Evolutionary conservation across 37 sponge, comb jelly and placozoan species (phyloP).

Genomic region (Chondrosia reniformis): DNA sequence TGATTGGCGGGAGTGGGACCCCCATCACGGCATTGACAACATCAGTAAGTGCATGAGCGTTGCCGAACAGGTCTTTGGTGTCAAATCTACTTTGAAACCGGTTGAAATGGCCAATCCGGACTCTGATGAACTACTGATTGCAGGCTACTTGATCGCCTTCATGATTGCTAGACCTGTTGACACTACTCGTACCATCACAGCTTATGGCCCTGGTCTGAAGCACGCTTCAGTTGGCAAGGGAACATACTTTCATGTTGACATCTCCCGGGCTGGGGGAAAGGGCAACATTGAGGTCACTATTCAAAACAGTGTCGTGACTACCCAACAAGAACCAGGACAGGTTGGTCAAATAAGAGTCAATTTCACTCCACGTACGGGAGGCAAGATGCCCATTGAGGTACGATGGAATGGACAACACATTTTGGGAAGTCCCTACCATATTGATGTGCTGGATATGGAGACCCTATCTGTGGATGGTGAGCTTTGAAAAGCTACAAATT

Average conservation of each 20-base stretch:
- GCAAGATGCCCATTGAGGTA: not conserved
- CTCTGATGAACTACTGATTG: slow-evolving; percentile 71
- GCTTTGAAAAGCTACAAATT: too few relatives aligned
- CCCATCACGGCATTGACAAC: slow-evolving; percentile 52
- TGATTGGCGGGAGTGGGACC: slow-evolving; percentile 59
- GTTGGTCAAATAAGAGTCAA: slow-evolving; percentile 14
- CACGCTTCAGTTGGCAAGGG: slow-evolving; percentile 1
- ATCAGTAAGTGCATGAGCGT: slow-evolving; percentile 35
- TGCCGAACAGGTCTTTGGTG: slow-evolving; percentile 42
- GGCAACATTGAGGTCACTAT: slow-evolving; percentile 6
- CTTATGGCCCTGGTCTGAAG: slow-evolving; percentile 28
- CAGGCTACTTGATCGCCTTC: slow-evolving; percentile 65
- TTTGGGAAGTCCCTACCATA: slow-evolving; percentile 13
- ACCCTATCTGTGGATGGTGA: slow-evolving; percentile 11
- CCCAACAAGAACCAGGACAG: slow-evolving; percentile 16
- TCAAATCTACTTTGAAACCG: slow-evolving; percentile 54
- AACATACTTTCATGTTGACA: slow-evolving; percentile 19
- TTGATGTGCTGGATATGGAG: slow-evolving; percentile 15
- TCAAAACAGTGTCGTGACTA: not conserved
- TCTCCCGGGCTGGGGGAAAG: slow-evolving; percentile 19
- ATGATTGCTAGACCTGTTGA: slow-evolving; percentile 46
- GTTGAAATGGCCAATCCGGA: slow-evolving; percentile 71
- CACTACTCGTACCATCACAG: slow-evolving; percentile 14
- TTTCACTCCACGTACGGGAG: slow-evolving; percentile 15
- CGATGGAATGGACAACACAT: slow-evolving; percentile 16